Conservation (phyloP, 2,888 invertebrate genomes). For the Osmoderma eremita region DNA sequence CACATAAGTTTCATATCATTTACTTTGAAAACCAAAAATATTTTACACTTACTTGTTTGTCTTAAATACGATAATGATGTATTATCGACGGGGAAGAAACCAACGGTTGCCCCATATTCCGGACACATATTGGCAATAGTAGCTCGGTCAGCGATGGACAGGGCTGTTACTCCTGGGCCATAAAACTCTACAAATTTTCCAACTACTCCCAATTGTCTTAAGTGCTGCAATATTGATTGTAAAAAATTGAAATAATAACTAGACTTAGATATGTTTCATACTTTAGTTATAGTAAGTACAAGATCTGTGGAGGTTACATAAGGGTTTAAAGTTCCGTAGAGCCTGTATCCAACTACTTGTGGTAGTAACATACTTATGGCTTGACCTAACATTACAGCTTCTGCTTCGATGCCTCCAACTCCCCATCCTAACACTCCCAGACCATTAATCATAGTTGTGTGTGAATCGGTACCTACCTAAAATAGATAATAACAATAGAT, state of each 20-base stretch:
- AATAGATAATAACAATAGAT: conserved; percentile 28
- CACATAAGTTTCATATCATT: neutral
- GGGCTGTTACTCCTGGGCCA: conserved; percentile 88
- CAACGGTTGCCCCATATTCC: conserved; percentile 96
- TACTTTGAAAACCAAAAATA: neutral
- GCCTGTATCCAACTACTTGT: conserved; percentile 93
- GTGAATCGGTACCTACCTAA: conserved; percentile 95
- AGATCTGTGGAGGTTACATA: conserved; percentile 96
- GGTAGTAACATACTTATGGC: conserved; percentile 97
- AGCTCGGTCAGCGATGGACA: conserved; percentile 96
- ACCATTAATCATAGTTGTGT: conserved; percentile 99
- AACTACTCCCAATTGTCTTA: conserved; percentile 94
- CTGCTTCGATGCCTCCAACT: conserved; percentile 96
- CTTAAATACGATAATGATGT: conserved; percentile 83
- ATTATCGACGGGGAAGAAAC: conserved; percentile 92
- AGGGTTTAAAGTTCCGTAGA: conserved; percentile 82
- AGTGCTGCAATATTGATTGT: conserved; percentile 62
- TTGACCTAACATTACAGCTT: conserved; percentile 98
- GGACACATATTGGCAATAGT: conserved; percentile 99
- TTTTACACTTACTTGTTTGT: conserved; percentile 76
- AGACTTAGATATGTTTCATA: conserved; percentile 58
- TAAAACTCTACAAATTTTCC: conserved; percentile 99
- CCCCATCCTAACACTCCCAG: conserved; percentile 98
- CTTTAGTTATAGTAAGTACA: conserved; percentile 96
- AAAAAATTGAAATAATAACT: conserved; percentile 2